A percentile compares a stretch with the other conserved stretches of the same genome.
Evolutionary conservation across 2,113 vertebrate species (phyloP).

Genomic region (Notechis scutatus): DNA sequence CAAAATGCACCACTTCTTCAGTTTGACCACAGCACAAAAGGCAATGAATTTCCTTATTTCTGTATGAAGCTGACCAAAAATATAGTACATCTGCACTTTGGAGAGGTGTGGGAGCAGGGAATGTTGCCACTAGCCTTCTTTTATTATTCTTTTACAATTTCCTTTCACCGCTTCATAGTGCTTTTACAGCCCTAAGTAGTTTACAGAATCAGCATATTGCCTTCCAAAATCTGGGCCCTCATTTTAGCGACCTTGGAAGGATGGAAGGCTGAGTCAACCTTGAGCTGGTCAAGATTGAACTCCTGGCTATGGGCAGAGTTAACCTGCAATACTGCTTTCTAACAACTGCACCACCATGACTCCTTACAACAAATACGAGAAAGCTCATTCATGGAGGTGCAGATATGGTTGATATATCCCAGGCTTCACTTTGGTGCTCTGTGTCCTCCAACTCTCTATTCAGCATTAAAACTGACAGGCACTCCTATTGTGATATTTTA

Average conservation of each 20-base stretch:
- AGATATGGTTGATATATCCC: background rate
- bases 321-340: background rate
- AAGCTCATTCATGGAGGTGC: background rate
- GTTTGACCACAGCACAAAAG: background rate
- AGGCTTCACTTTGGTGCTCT: background rate
- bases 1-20: background rate
- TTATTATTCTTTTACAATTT: background rate
- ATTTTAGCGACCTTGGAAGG: too few species aligned
- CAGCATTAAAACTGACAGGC: background rate
- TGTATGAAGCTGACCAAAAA: background rate
- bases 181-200: background rate
- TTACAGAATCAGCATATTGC: too few species aligned
- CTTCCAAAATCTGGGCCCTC: too few species aligned
- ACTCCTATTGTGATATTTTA: background rate
- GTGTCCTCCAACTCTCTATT: background rate
- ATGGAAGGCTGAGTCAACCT: too few species aligned
- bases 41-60: background rate
- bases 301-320: too few species aligned
- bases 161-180: background rate
- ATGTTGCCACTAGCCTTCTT: background rate
- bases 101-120: background rate
- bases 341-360: background rate
- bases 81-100: background rate
- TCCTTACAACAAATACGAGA: background rate
- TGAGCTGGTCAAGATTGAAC: too few species aligned